Conservation (phyloP, 2,113 vertebrate species). For the Lichenostomus cassidix region DNA sequence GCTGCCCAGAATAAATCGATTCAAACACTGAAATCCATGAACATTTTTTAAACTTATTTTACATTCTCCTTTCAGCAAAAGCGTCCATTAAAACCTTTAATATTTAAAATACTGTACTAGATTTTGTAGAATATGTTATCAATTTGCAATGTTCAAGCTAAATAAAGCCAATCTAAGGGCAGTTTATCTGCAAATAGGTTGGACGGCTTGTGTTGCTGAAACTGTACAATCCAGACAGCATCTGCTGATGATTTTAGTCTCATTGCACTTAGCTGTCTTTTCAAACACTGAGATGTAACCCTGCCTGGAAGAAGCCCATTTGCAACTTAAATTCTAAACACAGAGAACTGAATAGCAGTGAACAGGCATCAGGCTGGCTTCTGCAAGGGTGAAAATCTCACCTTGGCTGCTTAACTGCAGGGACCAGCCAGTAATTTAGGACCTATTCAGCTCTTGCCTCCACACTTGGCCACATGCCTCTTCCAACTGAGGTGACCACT, state of each 20-base stretch:
- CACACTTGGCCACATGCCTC: not conserved
- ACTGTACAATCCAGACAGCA: not conserved
- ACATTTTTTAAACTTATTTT: not conserved
- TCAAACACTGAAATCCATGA: not conserved
- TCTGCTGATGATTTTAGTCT: not conserved
- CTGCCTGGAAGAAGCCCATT: not conserved
- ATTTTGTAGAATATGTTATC: not conserved
- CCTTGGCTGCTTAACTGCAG: not conserved
- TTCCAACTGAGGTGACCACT: not conserved
- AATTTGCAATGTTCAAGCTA: not conserved
- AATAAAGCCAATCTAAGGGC: not conserved
- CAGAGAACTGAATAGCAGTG: not conserved
- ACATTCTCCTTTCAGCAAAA: not conserved
- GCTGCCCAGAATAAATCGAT: not conserved
- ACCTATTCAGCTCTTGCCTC: not conserved
- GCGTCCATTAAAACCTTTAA: not conserved
- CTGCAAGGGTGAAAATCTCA: not conserved
- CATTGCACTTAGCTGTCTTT: not conserved
- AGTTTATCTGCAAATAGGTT: not conserved
- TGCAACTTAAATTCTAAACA: not conserved
- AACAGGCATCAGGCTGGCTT: not conserved
- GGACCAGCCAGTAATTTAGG: not conserved
- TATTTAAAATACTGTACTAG: not conserved
- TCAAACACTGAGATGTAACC: not conserved
- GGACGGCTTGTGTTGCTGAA: not conserved